Evolutionary conservation across 2,888 invertebrate species (phyloP).

Genomic region (Allolobophora icterica): DNA sequence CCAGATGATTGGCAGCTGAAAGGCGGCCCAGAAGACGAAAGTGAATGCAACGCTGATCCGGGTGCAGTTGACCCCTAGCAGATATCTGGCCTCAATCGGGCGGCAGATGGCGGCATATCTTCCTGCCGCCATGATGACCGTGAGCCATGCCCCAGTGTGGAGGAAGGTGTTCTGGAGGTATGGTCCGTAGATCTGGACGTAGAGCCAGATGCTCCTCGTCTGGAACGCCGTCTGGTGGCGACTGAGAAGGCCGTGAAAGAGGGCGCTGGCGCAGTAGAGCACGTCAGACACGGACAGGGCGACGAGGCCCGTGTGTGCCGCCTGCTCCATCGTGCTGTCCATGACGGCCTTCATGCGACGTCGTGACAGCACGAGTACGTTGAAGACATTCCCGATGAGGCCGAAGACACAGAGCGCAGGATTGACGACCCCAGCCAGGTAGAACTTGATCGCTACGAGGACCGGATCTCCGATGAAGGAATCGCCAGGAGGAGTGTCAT

Average conservation of each 20-base stretch:
- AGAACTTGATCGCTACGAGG: conserved; percentile 22
- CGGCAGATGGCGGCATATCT: conserved; percentile 79
- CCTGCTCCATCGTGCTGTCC: conserved; percentile 27
- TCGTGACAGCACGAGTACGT: conserved; percentile 31
- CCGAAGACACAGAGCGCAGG: conserved; percentile 29
- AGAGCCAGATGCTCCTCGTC: conserved; percentile 44
- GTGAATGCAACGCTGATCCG: conserved; percentile 53
- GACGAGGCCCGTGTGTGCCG: conserved; percentile 58
- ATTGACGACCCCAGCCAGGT: conserved; percentile 31
- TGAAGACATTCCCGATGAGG: conserved; percentile 31
- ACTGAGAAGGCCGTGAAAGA: conserved; percentile 69
- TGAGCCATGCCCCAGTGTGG: conserved; percentile 79
- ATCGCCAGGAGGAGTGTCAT: no score
- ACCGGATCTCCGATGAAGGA: conserved; percentile 3
- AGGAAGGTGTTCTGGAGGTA: conserved; percentile 60
- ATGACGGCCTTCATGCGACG: conserved; percentile 32
- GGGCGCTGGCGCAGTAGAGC: conserved; percentile 67
- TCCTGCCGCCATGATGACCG: conserved; percentile 77
- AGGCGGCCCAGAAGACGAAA: conserved; percentile 35
- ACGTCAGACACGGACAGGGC: conserved; percentile 78
- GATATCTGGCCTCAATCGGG: conserved; percentile 74
- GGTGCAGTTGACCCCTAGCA: conserved; percentile 56
- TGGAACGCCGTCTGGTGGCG: conserved; percentile 38
- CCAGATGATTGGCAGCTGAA: conserved; percentile 44
- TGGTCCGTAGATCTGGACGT: conserved; percentile 55